A percentile compares a stretch with the other conserved stretches of the same genome.
Conservation (phyloP, 2,797 vertebrate species). For the Hylomyscus alleni region DNA sequence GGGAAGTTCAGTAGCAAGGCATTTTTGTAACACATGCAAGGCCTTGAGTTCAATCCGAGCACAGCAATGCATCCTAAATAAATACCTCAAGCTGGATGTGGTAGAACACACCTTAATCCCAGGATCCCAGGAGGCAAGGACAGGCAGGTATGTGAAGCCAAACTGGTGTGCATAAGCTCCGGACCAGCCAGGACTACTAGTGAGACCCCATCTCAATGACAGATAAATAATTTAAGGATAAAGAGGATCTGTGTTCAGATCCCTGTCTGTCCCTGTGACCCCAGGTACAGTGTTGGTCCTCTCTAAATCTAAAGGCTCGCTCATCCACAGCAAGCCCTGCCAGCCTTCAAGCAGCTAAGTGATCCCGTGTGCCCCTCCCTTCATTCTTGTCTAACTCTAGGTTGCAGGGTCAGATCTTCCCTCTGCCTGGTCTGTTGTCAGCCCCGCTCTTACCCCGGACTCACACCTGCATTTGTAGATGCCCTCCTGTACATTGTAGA, state of each 20-base stretch:
- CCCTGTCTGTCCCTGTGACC: background rate
- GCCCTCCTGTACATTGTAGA: fast-evolving
- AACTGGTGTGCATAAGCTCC: background rate
- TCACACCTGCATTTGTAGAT: background rate
- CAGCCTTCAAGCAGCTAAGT: background rate
- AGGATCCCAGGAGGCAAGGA: background rate
- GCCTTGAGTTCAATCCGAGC: background rate
- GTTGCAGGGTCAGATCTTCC: background rate
- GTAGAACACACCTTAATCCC: background rate
- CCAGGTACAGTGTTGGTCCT: background rate
- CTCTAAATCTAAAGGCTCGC: background rate
- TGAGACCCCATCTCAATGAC: background rate
- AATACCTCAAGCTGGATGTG: background rate
- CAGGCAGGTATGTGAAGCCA: background rate
- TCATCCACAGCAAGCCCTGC: background rate
- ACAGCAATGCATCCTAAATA: background rate
- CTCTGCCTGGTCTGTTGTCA: background rate
- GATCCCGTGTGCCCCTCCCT: fast-evolving
- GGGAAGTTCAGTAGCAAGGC: background rate
- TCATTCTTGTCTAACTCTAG: background rate
- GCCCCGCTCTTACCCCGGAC: background rate
- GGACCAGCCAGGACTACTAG: background rate
- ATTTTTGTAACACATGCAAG: background rate
- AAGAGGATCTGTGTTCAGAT: background rate
- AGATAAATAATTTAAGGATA: background rate